phyloP scores from a whole-genome alignment of 2,797 vertebrate genomes.

The Setipinna tenuifilis region DNA sequence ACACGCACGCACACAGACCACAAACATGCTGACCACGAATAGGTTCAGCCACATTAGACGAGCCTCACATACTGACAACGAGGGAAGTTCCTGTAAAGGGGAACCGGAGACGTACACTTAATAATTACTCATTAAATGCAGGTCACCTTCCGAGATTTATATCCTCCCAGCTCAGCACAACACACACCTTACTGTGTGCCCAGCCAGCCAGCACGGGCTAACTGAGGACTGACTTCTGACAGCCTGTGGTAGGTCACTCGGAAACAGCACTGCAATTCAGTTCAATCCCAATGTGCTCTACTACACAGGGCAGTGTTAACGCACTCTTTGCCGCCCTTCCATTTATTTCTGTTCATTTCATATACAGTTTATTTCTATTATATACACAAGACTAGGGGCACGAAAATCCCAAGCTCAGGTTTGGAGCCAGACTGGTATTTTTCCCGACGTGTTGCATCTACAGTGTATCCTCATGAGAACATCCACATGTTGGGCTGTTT shows the following conservation, averaged over 20 bases:
- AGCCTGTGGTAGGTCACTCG: background rate
- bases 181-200: too few species aligned
- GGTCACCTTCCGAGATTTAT: too few species aligned
- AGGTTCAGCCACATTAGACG: background rate
- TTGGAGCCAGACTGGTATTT: background rate
- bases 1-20: background rate
- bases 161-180: too few species aligned
- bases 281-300: background rate
- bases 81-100: too few species aligned
- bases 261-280: background rate
- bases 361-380: background rate
- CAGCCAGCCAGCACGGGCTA: background rate
- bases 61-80: too few species aligned
- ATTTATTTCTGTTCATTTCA: background rate
- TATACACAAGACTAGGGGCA: background rate
- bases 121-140: too few species aligned
- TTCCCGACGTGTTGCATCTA: background rate
- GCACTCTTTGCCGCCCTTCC: background rate
- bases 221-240: background rate
- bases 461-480: background rate
- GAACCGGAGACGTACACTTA: background rate
- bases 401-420: background rate
- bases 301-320: background rate
- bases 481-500: background rate
- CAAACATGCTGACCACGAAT: background rate